A percentile compares a stretch with the other conserved stretches of the same genome.
These are phyloP conservation scores for Aplidium turbinatum DNA, from an alignment of 23 tunicate species.

Conservation along the genomic window DNA sequence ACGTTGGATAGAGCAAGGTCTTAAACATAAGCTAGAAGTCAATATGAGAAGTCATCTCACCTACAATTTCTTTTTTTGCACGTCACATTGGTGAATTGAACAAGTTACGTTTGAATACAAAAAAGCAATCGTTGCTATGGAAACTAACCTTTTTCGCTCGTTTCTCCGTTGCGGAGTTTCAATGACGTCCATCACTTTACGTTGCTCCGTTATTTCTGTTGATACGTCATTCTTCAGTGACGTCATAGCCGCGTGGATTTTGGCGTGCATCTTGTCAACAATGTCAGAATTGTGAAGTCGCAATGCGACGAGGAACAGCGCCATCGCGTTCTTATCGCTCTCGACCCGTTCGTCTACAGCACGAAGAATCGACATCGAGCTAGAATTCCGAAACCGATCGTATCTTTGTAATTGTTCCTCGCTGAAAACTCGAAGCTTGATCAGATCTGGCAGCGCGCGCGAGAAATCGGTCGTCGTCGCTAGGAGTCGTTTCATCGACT, in stretches of 20 bases:
- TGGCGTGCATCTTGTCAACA: constrained; percentile 23
- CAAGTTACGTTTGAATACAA: no score
- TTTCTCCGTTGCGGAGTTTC: no score
- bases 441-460: background rate
- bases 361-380: constrained; percentile 1
- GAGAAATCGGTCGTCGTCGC: background rate
- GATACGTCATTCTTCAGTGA: no score
- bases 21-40: no score
- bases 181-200: no score
- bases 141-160: no score
- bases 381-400: background rate
- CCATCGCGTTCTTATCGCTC: background rate
- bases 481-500: background rate
- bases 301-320: constrained; percentile 22
- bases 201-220: no score
- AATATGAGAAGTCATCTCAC: no score
- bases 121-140: no score
- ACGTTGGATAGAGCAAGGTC: no score
- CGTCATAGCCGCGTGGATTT: background rate
- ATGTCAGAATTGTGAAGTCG: constrained; percentile 15
- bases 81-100: no score
- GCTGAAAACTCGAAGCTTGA: background rate
- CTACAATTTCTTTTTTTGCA: no score
- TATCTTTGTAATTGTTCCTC: background rate
- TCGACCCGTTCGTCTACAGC: constrained; percentile 33